These are phyloP conservation scores for Ceramica pisi DNA, from an alignment of 2,888 invertebrate species.

Conservation along the genomic window DNA sequence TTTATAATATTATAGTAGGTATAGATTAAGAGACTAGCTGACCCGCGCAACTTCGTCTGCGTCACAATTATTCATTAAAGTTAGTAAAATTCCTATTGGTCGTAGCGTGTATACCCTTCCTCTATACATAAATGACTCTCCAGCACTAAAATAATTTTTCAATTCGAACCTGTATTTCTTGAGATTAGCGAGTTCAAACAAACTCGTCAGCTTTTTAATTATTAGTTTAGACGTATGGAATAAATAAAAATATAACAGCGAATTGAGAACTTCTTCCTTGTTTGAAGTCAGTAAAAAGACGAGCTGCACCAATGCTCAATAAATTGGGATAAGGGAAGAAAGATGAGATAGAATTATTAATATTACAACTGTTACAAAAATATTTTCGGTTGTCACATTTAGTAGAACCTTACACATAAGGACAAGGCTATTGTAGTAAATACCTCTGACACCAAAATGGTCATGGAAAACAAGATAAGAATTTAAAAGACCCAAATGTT, in stretches of 20 bases:
- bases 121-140: no score
- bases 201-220: no score
- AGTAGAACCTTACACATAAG: not conserved
- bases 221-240: no score
- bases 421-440: constrained; percentile 27
- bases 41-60: no score
- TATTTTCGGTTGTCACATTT: constrained; percentile 3
- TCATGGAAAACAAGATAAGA: constrained; percentile 39
- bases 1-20: no score
- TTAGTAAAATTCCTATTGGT: no score
- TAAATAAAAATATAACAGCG: not conserved
- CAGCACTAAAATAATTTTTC: no score
- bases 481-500: constrained; percentile 26
- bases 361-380: not conserved
- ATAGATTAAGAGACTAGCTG: no score
- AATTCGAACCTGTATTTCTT: no score
- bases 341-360: not conserved
- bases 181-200: no score
- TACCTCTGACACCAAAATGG: constrained; percentile 21
- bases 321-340: not conserved
- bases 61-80: no score
- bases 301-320: not conserved
- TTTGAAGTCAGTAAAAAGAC: not conserved
- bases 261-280: not conserved
- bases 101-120: no score